These are phyloP conservation scores for Doryteuthis pealeii DNA, from an alignment of 1,140 invertebrate genomes.

Conservation along the genomic window DNA sequence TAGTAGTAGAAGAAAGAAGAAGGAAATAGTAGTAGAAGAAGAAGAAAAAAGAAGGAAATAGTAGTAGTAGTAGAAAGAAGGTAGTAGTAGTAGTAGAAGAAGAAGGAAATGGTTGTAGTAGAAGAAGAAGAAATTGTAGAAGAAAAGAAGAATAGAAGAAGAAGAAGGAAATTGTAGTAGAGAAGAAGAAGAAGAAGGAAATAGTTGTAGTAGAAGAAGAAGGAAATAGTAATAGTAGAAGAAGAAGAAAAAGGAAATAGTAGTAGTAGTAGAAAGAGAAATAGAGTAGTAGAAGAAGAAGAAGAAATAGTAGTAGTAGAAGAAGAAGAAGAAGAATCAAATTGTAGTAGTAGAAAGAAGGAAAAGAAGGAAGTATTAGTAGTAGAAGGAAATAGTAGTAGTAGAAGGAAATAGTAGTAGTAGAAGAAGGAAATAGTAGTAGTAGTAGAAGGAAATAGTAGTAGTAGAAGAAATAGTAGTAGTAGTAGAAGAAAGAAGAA, in stretches of 20 bases:
- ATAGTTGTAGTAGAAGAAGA: neutral
- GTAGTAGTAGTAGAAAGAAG: too few species aligned
- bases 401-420: neutral
- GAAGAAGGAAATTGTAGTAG: neutral
- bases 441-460: neutral
- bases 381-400: too few species aligned
- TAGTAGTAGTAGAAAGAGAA: neutral
- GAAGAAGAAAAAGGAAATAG: neutral
- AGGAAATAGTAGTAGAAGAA: too few species aligned
- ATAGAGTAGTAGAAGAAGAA: neutral
- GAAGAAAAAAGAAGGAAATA: too few species aligned
- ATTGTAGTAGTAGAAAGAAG: neutral
- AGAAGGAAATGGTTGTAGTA: too few species aligned
- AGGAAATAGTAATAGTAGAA: neutral
- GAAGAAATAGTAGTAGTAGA: neutral
- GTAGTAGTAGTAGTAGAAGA: too few species aligned
- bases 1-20: too few species aligned
- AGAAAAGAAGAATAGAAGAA: too few species aligned
- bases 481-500: neutral
- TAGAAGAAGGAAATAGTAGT: neutral
- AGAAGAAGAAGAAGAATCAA: too few species aligned
- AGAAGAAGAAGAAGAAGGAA: neutral
- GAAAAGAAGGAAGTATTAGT: neutral
- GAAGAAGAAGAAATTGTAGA: too few species aligned
- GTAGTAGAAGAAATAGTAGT: neutral